Percentiles rank a stretch among this genome's conserved stretches.
Evolutionary conservation across 2,888 invertebrate genomes (phyloP).

Genomic region (Allacma fusca): DNA sequence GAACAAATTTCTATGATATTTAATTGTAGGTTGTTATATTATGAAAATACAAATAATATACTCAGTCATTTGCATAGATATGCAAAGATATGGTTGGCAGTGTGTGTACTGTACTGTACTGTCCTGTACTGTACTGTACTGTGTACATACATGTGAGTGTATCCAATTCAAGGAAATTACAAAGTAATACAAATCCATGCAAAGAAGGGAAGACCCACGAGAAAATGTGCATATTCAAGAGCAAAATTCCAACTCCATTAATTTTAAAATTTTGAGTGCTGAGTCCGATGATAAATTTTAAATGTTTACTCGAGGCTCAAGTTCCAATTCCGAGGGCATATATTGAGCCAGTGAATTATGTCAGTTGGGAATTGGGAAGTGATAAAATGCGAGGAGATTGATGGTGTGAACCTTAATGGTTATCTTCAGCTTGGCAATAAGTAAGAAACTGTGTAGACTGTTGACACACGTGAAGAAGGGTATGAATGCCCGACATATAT

Average conservation of each 20-base stretch:
- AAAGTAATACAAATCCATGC: no score
- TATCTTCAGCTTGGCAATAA: conserved; percentile 19
- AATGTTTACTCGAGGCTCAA: conserved; percentile 6
- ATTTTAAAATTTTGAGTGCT: conserved; percentile 18
- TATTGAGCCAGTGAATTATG: conserved; percentile 14
- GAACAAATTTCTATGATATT: no score
- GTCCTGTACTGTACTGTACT: no score
- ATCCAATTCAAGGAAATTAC: no score
- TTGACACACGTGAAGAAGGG: conserved; percentile 30
- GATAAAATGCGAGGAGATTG: conserved; percentile 18
- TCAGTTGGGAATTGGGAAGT: conserved; percentile 22
- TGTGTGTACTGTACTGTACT: no score
- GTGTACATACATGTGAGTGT: no score
- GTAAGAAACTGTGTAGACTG: conserved; percentile 24
- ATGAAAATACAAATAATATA: no score
- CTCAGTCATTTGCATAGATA: no score
- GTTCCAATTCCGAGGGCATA: not conserved
- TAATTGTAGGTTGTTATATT: no score
- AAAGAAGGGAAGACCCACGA: no score
- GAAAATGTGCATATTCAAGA: no score
- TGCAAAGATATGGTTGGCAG: no score
- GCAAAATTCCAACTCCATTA: not conserved
- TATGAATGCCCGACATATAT: not conserved
- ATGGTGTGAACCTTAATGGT: conserved; percentile 29
- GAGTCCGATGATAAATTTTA: conserved; percentile 8